A percentile compares a stretch with the other conserved stretches of the same genome.
Evolutionary conservation across 2,797 vertebrate genomes (phyloP).

Genomic region (Gobio occitaniae): DNA sequence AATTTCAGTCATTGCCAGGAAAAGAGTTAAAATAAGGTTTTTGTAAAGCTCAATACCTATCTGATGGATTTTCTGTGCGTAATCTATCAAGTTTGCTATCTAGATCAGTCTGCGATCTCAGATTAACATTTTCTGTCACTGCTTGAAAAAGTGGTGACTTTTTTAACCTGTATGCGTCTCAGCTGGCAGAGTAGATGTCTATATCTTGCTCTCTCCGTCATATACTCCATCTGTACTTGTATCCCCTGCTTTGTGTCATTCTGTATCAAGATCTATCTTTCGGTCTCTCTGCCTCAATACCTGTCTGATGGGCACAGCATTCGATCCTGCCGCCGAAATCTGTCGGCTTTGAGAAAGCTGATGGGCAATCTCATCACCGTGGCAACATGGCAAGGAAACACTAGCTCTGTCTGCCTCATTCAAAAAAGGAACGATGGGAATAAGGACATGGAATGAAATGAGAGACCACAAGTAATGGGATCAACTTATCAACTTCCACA

Average conservation of each 20-base stretch:
- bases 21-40: too few relatives aligned
- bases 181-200: neutral
- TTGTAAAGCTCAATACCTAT: too few relatives aligned
- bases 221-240: conserved; percentile 14
- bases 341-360: conserved; percentile 45
- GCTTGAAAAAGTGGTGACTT: neutral
- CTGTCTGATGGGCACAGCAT: conserved; percentile 22
- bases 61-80: neutral
- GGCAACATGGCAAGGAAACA: conserved; percentile 53
- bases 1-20: too few relatives aligned
- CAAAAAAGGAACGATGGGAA: conserved; percentile 24
- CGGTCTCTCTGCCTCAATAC: conserved; percentile 19
- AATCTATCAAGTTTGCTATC: conserved; percentile 15
- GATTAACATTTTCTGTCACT: neutral
- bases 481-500: conserved; percentile 59
- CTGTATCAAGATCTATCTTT: neutral
- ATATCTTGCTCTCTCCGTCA: conserved; percentile 2
- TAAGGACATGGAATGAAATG: conserved; percentile 21
- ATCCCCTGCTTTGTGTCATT: neutral
- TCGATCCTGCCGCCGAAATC: conserved; percentile 40
- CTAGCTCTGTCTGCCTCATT: neutral
- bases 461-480: conserved; percentile 53
- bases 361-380: conserved; percentile 54
- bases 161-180: neutral
- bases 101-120: conserved; percentile 3